Conservation (phyloP, 2,113 vertebrate species). For the Pyxicephalus adspersus region DNA sequence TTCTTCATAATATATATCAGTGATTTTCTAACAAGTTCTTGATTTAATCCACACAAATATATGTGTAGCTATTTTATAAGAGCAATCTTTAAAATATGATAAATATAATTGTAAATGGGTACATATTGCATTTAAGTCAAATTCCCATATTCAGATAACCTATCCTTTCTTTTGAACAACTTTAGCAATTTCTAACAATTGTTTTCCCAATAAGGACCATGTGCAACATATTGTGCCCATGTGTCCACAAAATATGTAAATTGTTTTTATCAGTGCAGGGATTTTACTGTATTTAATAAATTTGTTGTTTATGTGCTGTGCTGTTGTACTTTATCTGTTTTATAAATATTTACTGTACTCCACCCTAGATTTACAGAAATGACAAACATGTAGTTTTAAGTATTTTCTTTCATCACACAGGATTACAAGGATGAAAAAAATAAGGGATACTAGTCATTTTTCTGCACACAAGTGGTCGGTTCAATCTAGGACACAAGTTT, state of each 20-base stretch:
- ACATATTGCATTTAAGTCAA: no score
- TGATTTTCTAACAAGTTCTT: no score
- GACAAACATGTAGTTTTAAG: conserved; percentile 39
- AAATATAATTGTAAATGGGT: no score
- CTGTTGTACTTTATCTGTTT: conserved; percentile 29
- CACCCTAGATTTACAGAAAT: conserved; percentile 18
- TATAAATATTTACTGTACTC: conserved; percentile 38
- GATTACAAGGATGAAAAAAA: conserved; percentile 11
- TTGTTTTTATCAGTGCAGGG: conserved; percentile 26
- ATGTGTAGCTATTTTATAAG: no score
- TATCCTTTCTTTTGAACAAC: no score
- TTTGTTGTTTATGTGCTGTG: conserved; percentile 34
- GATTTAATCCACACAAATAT: no score
- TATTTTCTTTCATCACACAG: conserved; percentile 35
- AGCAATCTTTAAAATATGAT: no score
- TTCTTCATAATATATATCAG: no score
- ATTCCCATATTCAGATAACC: no score
- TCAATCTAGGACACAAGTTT: conserved; percentile 29
- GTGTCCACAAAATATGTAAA: conserved; percentile 44
- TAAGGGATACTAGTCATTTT: conserved; percentile 33
- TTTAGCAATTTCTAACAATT: no score
- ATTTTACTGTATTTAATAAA: conserved; percentile 46
- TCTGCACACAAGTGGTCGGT: background rate
- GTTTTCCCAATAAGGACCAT: conserved; percentile 1
- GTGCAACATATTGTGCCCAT: conserved; percentile 38